These are phyloP conservation scores for Brachionus koreanus DNA, from an alignment of 1,140 invertebrate genomes.

Conservation along the genomic window DNA sequence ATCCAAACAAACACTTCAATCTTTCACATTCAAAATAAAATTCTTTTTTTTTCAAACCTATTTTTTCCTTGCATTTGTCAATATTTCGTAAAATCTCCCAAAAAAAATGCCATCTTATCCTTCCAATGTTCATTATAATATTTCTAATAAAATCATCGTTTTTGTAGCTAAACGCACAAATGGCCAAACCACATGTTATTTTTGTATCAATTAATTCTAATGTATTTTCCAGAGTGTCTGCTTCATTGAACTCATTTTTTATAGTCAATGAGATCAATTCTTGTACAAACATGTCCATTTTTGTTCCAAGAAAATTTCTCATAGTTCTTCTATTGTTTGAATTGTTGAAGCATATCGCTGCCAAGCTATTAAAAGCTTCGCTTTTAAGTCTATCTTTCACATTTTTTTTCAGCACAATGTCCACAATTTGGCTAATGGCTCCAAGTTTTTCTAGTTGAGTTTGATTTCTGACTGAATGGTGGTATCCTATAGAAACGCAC, in stretches of 20 bases:
- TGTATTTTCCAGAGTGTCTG: neutral
- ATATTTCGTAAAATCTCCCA: neutral
- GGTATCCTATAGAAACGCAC: neutral
- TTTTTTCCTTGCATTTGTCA: neutral
- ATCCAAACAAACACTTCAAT: conserved; percentile 5
- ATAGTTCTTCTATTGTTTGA: neutral
- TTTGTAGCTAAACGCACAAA: neutral
- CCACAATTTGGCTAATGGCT: neutral
- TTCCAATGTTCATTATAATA: neutral
- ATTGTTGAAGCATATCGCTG: neutral
- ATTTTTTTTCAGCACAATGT: neutral
- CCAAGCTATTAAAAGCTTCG: neutral
- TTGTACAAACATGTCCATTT: neutral
- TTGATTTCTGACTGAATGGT: neutral
- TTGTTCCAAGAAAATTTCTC: neutral
- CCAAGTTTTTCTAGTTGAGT: conserved; percentile 6
- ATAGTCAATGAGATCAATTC: neutral
- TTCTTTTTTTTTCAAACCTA: neutral
- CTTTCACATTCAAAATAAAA: neutral
- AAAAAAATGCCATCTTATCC: conserved; percentile 36
- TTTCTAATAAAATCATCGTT: conserved; percentile 23
- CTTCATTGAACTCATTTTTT: neutral
- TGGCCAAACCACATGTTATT: neutral
- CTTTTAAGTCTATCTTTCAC: neutral
- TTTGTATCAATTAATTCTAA: neutral